Conservation (phyloP, 2,888 invertebrate genomes). For the Leptopilina drosophilae region DNA sequence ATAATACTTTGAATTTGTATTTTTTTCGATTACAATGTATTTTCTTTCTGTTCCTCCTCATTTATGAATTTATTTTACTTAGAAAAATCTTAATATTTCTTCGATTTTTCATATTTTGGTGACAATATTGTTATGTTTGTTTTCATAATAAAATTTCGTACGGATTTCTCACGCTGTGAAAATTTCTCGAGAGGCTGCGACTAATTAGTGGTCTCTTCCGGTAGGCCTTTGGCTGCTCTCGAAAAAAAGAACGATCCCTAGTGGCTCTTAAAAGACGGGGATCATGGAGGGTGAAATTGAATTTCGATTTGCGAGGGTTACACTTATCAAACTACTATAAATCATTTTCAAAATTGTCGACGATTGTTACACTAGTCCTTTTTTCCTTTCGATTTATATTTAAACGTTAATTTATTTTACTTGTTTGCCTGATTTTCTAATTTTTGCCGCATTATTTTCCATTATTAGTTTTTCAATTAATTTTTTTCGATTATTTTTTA, state of each 20-base stretch:
- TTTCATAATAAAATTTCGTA: not conserved
- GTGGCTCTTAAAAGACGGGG: conserved; percentile 43
- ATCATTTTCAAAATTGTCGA: conserved; percentile 3
- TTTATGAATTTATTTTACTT: no score
- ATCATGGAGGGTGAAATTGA: conserved; percentile 41
- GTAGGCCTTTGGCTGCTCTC: conserved; percentile 38
- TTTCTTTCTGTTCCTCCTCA: no score
- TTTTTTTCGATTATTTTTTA: no score
- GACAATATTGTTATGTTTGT: not conserved
- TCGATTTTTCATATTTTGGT: not conserved
- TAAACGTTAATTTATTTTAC: not conserved
- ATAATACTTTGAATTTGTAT: no score
- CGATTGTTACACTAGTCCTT: not conserved
- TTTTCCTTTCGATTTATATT: not conserved
- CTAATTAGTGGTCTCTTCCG: conserved; percentile 44
- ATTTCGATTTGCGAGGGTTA: conserved; percentile 36
- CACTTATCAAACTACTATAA: conserved; percentile 31
- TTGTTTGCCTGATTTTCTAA: not conserved
- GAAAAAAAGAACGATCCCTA: conserved; percentile 48
- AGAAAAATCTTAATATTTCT: not conserved
- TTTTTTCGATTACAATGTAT: no score
- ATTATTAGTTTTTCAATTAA: no score
- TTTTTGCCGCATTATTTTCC: no score
- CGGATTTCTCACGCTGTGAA: not conserved
- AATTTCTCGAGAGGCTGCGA: conserved; percentile 37